Conservation (phyloP, 2,888 invertebrate species). For the Aspidiotus rigidus region DNA sequence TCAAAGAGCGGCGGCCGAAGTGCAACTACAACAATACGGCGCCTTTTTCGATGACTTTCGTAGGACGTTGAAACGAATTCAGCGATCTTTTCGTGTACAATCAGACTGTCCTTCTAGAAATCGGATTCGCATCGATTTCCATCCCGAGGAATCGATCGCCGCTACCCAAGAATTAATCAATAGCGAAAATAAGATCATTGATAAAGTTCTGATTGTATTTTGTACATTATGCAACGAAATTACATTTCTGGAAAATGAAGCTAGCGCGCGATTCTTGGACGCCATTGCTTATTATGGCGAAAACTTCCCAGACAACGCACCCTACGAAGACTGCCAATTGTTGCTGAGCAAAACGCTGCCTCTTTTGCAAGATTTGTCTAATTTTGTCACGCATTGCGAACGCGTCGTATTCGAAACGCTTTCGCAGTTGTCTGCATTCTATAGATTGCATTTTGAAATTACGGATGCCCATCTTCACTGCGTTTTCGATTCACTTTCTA, state of each 20-base stretch:
- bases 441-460: conserved; percentile 26
- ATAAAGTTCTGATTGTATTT: conserved; percentile 26
- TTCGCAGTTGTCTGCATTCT: conserved; percentile 26
- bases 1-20: conserved; percentile 28
- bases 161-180: conserved; percentile 21
- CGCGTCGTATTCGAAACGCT: conserved; percentile 20
- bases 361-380: conserved; percentile 51
- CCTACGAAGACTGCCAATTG: conserved; percentile 26
- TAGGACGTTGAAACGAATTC: background rate
- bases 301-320: conserved; percentile 12
- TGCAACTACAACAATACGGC: conserved; percentile 28
- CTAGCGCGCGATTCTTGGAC: background rate
- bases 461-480: conserved; percentile 17
- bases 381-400: conserved; percentile 60
- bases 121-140: conserved; percentile 14
- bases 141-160: conserved; percentile 15
- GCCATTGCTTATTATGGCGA: conserved; percentile 20
- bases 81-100: background rate
- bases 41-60: conserved; percentile 25
- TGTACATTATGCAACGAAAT: conserved; percentile 23
- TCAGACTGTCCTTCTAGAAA: background rate
- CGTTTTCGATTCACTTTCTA: conserved; percentile 26
- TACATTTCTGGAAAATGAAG: conserved; percentile 10
- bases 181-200: conserved; percentile 33
- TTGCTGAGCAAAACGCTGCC: conserved; percentile 46